Base-by-base conservation (phyloP, 2,113 vertebrate genomes). In the Leptodactylus fuscus region DNA sequence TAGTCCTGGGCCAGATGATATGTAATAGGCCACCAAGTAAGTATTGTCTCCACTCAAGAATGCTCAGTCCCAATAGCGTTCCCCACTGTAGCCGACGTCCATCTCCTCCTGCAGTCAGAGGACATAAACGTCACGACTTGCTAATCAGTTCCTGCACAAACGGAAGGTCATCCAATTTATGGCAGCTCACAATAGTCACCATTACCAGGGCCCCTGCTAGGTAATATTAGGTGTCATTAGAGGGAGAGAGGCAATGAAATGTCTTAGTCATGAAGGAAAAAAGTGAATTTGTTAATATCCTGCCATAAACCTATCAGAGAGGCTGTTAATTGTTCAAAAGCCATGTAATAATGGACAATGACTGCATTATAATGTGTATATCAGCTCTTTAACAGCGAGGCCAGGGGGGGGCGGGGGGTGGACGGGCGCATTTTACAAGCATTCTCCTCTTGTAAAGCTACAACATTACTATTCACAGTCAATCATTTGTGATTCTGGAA, bases 281-380 rank as follows among this genome's bases (percentile, higher is more conserved):
- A 81, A 49, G 60, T 81, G 24, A 49, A 29, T 34, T 81, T 81
- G 41, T 81, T 81, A 81, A 69, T 82, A 70, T 82, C 81, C 81
- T 71, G 81, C 65, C 44, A 70, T 82, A 82, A 82, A 82, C 44
- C 81, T 27, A 69, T 82, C 44, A 82, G 29, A 24, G 46, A 5
- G n/a, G 44, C 44, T 16, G 46, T 27, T 70, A 32, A 51, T 70
- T 53, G 65, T 53, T 36, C 8, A 24, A 53, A 36, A 36, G 53
- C 51, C 29, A 51, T 32, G 69, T 55, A 38, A 53, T 51, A 81
- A 81, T 65, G 38, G 41, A 67, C 79, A 81, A 69, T 49, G 24
- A 32, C n/a, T 34, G 29, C 51, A 76, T 76, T 76, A 76, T 76
- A 16, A 46, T 29, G 18, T 38, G 76, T 16, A n/a, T 38, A 79